phyloP scores from a whole-genome alignment of 2,888 invertebrate genomes.

The Phortica magna region DNA sequence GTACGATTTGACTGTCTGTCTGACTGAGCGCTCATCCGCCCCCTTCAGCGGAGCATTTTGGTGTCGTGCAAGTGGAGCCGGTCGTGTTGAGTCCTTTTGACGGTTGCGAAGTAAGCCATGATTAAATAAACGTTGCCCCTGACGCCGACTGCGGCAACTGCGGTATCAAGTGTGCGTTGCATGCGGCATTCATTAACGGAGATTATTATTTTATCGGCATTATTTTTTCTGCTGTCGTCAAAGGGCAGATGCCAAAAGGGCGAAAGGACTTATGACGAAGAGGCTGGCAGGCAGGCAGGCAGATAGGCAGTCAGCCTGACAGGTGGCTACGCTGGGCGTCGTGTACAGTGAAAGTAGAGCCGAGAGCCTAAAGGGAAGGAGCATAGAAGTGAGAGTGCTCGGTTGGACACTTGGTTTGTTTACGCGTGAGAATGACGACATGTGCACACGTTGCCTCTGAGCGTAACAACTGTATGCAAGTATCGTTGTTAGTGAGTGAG shows the following conservation, averaged over 20 bases:
- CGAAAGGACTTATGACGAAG: not conserved
- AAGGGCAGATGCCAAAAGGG: not conserved
- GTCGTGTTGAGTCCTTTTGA: conserved; percentile 1
- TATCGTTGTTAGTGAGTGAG: not conserved
- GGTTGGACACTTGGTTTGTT: conserved; percentile 30
- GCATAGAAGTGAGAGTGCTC: not conserved
- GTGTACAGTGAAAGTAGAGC: conserved; percentile 16
- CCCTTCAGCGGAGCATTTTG: not conserved
- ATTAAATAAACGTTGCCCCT: conserved; percentile 41
- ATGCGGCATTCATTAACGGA: conserved; percentile 37
- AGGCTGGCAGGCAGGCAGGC: conserved; percentile 6
- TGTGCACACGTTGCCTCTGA: not conserved
- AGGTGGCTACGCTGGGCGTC: conserved; percentile 46
- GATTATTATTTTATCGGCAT: conserved; percentile 59
- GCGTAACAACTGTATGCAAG: not conserved
- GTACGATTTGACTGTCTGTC: conserved; percentile 46
- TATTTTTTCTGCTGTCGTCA: conserved; percentile 48
- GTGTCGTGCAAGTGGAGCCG: not conserved
- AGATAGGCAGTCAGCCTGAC: conserved; percentile 28
- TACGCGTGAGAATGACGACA: conserved; percentile 39
- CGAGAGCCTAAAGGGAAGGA: not conserved
- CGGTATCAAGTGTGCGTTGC: not conserved
- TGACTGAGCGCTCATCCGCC: not conserved
- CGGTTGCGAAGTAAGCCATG: conserved; percentile 51
- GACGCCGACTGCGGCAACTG: conserved; percentile 3